Conservation (phyloP, 2,797 vertebrate species). For the Halcyon chelicuti region DNA sequence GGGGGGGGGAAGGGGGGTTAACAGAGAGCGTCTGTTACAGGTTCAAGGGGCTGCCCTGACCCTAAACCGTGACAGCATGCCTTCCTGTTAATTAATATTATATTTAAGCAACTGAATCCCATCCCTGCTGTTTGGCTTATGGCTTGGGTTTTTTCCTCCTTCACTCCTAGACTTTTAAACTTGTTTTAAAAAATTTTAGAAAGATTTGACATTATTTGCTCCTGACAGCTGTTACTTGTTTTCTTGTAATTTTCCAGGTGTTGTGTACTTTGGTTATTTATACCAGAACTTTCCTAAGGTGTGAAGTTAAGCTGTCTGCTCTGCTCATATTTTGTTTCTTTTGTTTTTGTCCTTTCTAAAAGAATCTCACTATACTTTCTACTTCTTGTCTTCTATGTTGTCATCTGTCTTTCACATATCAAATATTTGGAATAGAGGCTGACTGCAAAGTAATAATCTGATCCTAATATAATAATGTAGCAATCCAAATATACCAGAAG, state of each 20-base stretch:
- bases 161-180: background rate
- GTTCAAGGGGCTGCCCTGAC: too few species aligned
- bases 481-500: background rate
- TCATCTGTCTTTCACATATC: background rate
- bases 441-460: background rate
- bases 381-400: background rate
- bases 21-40: too few species aligned
- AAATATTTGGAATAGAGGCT: background rate
- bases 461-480: background rate
- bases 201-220: background rate
- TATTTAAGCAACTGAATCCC: background rate
- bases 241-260: background rate
- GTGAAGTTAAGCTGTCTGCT: background rate
- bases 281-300: background rate
- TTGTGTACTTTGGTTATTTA: background rate
- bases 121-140: background rate
- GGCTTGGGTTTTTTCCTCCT: fast-evolving
- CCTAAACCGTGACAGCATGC: background rate
- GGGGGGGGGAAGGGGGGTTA: too few species aligned
- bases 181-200: background rate
- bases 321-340: background rate
- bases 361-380: background rate
- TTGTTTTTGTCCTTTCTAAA: background rate
- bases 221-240: background rate
- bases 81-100: background rate